Evolutionary conservation across 2,888 invertebrate species (phyloP), one percentile per base, ranked within the genome.

Genomic region (Microchrysa polita): DNA sequence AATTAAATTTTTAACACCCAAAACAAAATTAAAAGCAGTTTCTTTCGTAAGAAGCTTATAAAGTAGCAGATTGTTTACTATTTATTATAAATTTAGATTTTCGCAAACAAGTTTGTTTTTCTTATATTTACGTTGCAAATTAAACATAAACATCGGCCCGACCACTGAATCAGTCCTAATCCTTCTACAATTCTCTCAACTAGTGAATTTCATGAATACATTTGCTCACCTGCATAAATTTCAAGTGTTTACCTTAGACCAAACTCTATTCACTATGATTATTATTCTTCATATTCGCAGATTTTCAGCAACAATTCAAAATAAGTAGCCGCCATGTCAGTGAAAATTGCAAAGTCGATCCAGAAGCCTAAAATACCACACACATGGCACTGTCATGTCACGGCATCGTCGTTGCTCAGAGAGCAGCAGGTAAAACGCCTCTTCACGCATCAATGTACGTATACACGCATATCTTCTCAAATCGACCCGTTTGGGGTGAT

Each of bases 351-450:
- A 5, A 52, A 52, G 18, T 55, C 22, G 16, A 16, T n/a, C n/a
- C 55, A 20, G 10, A n/a, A 55, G 10, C 55, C 55, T n/a, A n/a
- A 12, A 55, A 55, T 55, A 48, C 65, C 65, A 65, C 65, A 65
- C 65, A 65, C 65, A 42, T 65, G 44, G 65, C 44, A 10, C 16
- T 40, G 40, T 12, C 12, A n/a, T 48, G 48, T 48, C 48, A n/a
- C n/a, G 12, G 48, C 16, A n/a, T n/a, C 48, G 12, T n/a, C 42
- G n/a, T n/a, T n/a, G 10, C 40, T n/a, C n/a, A n/a, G n/a, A n/a
- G n/a, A 40, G 61, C 55, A 44, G 65, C 65, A 65, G 65, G 65
- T 65, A 65, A 48, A 65, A 65, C 40, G 27, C 61, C 40, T n/a
- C 40, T 55, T 55, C 16, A 52, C 52, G 52, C 16, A 52, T 1